These are phyloP conservation scores for Macrophya annulata DNA, from an alignment of 2,888 invertebrate species.

Conservation along the genomic window DNA sequence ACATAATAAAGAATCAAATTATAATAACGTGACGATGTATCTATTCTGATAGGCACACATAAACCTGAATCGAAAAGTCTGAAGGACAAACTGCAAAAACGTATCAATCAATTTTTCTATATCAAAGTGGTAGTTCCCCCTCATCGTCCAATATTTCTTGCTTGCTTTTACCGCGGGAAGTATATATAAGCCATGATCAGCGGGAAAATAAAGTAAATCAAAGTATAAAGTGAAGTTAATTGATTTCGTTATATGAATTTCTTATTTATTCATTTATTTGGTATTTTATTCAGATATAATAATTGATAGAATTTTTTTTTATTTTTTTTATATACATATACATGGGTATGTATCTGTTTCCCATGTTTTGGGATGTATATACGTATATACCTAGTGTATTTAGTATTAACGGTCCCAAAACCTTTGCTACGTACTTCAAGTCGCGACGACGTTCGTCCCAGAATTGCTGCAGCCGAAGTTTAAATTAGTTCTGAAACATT, in stretches of 20 bases:
- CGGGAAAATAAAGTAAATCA: not conserved
- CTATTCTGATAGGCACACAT: slow-evolving; percentile 59
- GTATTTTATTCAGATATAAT: too few species aligned
- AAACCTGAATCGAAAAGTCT: not conserved
- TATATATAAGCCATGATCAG: too few species aligned
- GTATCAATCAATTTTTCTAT: slow-evolving; percentile 40
- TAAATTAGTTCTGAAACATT: slow-evolving; percentile 77
- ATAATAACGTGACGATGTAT: slow-evolving; percentile 55
- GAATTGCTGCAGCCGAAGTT: slow-evolving; percentile 70
- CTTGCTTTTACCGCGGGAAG: not conserved
- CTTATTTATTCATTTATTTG: too few species aligned
- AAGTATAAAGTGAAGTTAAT: not conserved
- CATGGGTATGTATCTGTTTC: too few species aligned
- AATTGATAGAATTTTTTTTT: too few species aligned
- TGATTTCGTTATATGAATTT: not conserved
- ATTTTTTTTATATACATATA: too few species aligned
- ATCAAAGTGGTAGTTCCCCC: slow-evolving; percentile 7
- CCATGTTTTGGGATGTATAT: too few species aligned
- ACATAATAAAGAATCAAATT: too few species aligned
- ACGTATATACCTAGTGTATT: not conserved
- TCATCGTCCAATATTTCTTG: not conserved
- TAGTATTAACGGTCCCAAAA: slow-evolving; percentile 6
- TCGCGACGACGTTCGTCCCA: slow-evolving; percentile 61
- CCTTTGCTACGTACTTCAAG: not conserved
- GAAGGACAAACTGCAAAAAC: not conserved